A percentile compares a stretch with the other conserved stretches of the same genome.
These are phyloP conservation scores for Strigops habroptila DNA, from an alignment of 2,113 vertebrate genomes.

Conservation along the genomic window DNA sequence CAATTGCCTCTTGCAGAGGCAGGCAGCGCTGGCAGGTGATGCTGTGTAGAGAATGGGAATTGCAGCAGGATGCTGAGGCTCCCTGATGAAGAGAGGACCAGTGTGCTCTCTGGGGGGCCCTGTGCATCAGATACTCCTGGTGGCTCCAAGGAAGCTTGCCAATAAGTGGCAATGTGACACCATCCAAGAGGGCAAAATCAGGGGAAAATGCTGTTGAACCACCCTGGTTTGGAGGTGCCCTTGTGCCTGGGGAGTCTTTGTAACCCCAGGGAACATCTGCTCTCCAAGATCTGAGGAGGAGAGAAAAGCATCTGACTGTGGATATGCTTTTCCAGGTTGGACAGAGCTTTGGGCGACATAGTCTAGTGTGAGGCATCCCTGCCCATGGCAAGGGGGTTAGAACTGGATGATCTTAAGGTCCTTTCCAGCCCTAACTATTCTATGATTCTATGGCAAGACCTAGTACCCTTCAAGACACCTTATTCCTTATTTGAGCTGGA, in stretches of 20 bases:
- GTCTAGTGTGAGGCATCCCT: too few species aligned
- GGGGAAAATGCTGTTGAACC: background rate
- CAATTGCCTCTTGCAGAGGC: slow-evolving; percentile 50
- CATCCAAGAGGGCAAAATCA: background rate
- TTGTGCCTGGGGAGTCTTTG: background rate
- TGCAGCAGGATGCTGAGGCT: background rate
- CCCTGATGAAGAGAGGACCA: background rate
- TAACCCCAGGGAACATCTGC: background rate
- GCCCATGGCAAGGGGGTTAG: too few species aligned
- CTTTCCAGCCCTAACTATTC: too few species aligned
- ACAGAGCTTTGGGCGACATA: too few species aligned
- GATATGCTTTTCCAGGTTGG: background rate
- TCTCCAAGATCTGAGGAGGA: background rate
- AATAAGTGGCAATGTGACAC: background rate
- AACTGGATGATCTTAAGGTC: too few species aligned
- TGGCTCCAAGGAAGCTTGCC: background rate
- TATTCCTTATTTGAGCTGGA: background rate
- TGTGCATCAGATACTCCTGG: background rate
- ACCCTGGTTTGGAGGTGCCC: background rate
- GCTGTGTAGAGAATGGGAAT: background rate
- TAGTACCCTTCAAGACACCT: background rate
- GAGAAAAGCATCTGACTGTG: background rate
- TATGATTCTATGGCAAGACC: background rate
- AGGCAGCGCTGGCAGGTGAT: slow-evolving; percentile 39
- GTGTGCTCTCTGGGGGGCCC: background rate